Base-by-base conservation (phyloP, 2,113 vertebrate species). In the Pteronura brasiliensis region DNA sequence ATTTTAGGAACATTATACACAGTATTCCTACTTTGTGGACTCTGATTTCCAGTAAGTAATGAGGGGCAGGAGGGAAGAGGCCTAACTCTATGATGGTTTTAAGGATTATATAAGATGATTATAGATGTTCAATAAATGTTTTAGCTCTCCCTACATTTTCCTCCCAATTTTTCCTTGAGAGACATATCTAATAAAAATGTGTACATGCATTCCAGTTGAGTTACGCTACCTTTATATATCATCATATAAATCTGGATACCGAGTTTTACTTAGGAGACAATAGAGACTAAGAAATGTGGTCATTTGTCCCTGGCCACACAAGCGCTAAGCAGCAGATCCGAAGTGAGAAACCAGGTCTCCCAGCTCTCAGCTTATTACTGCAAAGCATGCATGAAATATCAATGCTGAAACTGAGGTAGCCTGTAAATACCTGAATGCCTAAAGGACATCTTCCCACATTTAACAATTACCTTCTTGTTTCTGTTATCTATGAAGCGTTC, bases 391-490 rank as follows among this genome's bases (percentile, higher is more conserved):
- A 36, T 12, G n/a, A 81, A 71, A n/a, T 79, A 59, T 23, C 25
- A 65, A 7, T 21, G 34, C 55, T 83, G n/a, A 74, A 89, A 90
- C 27, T 31, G 29, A 97, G 31, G 23, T 44, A 88, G 77, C 92
- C 29, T 97, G 71, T 90, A 72, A 36, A 90, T 92, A 97, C 90
- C 23, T 94, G 82, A 94, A 87, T 95, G 84, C 74, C 94, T 87
- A 47, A 90, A 87, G 83, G 74, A 90, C 72, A 88, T 90, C 90
- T 90, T 97, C 89, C 92, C 57, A 93, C 1, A 0, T 42, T 93
- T 57, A 94, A 98, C 90, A 97, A 96, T 94, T 31, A 23, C 80
- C n/a, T 93, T 67, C 87, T 97, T 96, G 84, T 97, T 96, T 93
- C 92, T 89, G 47, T 5, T 95, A 88, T 90, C 97, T 90, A 8